These are phyloP conservation scores for Merluccius polli DNA, from an alignment of 2,797 vertebrate species.

Conservation along the genomic window DNA sequence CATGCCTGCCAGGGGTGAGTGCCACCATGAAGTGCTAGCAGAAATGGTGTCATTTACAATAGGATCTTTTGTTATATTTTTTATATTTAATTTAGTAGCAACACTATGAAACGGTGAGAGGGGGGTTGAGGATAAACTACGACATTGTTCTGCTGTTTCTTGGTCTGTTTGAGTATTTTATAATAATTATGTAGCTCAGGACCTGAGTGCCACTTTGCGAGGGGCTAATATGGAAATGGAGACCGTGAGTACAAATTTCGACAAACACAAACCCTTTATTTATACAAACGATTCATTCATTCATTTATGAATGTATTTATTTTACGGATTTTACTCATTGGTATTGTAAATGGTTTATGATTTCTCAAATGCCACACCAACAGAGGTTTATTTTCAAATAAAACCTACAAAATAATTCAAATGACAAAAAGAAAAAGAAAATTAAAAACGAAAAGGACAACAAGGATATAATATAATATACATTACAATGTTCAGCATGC, in stretches of 20 bases:
- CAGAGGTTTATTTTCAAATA: neutral
- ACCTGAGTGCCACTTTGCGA: neutral
- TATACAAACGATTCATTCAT: neutral
- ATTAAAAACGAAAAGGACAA: neutral
- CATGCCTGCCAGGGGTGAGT: conserved; percentile 29
- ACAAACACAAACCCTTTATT: neutral
- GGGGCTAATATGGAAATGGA: neutral
- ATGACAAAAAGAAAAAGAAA: neutral
- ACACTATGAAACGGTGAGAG: no score
- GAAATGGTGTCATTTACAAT: conserved; percentile 5
- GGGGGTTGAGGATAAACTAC: no score
- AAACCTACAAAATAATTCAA: neutral
- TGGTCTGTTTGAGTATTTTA: no score
- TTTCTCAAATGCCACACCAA: neutral
- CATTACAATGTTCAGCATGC: neutral
- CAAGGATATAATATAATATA: neutral
- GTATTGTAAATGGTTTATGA: neutral
- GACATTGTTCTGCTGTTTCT: no score
- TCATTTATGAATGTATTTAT: neutral
- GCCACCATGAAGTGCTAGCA: conserved; percentile 41
- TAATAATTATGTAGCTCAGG: no score
- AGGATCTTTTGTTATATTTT: neutral
- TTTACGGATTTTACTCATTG: neutral
- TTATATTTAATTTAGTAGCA: no score
- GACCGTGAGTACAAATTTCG: no score